Evolutionary conservation across 1,140 invertebrate species (phyloP).

Genomic region (Coelopa frigida): DNA sequence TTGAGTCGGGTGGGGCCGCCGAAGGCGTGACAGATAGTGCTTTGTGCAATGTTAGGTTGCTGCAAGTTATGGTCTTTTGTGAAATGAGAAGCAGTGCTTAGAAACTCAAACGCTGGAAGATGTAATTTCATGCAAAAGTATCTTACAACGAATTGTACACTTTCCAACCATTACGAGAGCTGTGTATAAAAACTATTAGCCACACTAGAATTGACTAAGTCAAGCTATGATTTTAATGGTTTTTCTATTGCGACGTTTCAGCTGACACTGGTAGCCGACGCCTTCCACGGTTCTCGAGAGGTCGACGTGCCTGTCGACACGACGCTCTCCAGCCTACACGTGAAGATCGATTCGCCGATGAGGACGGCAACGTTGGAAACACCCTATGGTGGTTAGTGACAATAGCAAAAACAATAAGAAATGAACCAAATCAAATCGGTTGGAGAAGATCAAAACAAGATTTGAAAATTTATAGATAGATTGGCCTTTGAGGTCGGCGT

Average conservation of each 20-base stretch:
- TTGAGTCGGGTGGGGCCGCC: too few species aligned
- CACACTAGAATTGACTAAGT: too few species aligned
- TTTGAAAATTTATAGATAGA: background rate
- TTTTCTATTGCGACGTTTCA: conserved; percentile 9
- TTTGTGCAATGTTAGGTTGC: too few species aligned
- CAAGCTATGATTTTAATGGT: too few species aligned
- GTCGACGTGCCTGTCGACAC: conserved; percentile 39
- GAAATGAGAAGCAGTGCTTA: too few species aligned
- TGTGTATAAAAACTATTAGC: too few species aligned
- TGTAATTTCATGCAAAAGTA: too few species aligned
- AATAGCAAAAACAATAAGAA: conserved; percentile 6
- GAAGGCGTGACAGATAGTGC: too few species aligned
- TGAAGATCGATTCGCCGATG: conserved; percentile 39
- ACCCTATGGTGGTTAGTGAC: conserved; percentile 43
- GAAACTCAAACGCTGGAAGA: too few species aligned
- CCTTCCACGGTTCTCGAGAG: conserved; percentile 34
- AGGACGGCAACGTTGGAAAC: conserved; percentile 37
- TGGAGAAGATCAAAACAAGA: background rate
- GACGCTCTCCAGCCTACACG: conserved; percentile 38
- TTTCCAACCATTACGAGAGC: too few species aligned
- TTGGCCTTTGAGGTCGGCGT: conserved; percentile 1
- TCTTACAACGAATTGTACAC: too few species aligned
- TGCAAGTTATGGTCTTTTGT: too few species aligned
- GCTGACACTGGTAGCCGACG: conserved; percentile 38
- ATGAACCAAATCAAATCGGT: background rate